Percentiles rank a stretch among this genome's conserved stretches.
Conservation (phyloP, 1,140 invertebrate species). For the Pachyrhynchus sulphureomaculatus region DNA sequence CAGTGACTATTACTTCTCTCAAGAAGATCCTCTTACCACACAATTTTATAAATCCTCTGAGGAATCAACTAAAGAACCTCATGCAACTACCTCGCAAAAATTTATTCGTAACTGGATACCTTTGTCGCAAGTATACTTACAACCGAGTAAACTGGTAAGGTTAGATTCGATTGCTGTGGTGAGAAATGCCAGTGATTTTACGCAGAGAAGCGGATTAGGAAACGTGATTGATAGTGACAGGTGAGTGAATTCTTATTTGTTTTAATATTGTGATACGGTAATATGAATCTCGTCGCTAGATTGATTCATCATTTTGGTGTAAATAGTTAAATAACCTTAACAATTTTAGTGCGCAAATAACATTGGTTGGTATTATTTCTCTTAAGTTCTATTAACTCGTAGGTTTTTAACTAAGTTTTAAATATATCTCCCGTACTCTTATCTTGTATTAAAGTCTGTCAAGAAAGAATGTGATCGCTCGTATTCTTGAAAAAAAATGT, state of each 20-base stretch:
- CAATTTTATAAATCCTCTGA: not conserved
- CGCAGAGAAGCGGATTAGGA: conserved; percentile 24
- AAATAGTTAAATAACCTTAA: too few relatives aligned
- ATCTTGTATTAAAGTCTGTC: too few relatives aligned
- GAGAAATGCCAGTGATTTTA: conserved; percentile 36
- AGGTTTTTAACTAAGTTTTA: too few relatives aligned
- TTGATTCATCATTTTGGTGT: not conserved
- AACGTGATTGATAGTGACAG: conserved; percentile 48
- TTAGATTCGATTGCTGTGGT: conserved; percentile 40
- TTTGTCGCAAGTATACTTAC: conserved; percentile 38
- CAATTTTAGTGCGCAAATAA: too few relatives aligned
- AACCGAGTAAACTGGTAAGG: conserved; percentile 36
- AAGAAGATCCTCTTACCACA: not conserved
- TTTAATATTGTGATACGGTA: not conserved
- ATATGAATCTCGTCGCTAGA: not conserved
- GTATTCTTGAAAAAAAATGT: too few relatives aligned
- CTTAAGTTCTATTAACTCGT: too few relatives aligned
- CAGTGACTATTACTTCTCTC: conserved; percentile 8
- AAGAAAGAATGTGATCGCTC: too few relatives aligned
- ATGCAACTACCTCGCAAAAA: not conserved
- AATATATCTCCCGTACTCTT: too few relatives aligned
- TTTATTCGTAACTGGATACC: conserved; percentile 46
- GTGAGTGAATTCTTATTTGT: conserved; percentile 26
- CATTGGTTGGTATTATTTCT: too few relatives aligned
- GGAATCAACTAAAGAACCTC: not conserved